These are phyloP conservation scores for Oenanthe melanoleuca DNA, from an alignment of 2,113 vertebrate genomes.

Conservation along the genomic window DNA sequence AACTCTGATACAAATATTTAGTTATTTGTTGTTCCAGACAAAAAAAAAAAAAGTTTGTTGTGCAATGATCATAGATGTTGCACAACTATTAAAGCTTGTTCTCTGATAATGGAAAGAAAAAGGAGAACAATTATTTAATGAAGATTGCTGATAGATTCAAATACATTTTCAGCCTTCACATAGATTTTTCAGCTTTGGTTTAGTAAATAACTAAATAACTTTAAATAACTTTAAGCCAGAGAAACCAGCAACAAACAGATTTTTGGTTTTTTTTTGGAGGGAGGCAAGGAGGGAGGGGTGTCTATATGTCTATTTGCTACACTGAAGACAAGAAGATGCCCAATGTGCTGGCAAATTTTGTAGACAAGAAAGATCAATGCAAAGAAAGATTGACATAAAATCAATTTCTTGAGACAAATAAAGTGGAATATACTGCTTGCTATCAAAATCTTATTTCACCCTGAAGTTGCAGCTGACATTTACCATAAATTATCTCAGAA, in stretches of 20 bases:
- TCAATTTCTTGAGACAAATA: not conserved
- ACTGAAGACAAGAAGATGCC: not conserved
- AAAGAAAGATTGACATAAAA: not conserved
- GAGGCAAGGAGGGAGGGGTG: rapidly evolving
- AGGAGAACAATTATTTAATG: not conserved
- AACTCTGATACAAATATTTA: not conserved
- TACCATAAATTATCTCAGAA: not conserved
- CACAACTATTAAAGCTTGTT: not conserved
- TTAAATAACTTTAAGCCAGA: not conserved
- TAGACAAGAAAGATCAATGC: not conserved
- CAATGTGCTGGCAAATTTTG: not conserved
- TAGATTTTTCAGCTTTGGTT: not conserved
- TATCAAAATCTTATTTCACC: not conserved
- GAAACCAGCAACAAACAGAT: not conserved
- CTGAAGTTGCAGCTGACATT: not conserved
- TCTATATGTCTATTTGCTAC: not conserved
- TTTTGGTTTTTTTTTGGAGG: not conserved
- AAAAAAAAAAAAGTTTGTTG: not conserved
- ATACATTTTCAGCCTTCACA: not conserved
- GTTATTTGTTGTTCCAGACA: not conserved
- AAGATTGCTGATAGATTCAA: not conserved
- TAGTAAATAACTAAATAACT: no score
- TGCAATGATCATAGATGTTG: not conserved
- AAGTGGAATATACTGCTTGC: not conserved
- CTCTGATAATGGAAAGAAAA: not conserved